phyloP scores from a whole-genome alignment of 2,797 vertebrate species.

The Eospalax fontanierii region DNA sequence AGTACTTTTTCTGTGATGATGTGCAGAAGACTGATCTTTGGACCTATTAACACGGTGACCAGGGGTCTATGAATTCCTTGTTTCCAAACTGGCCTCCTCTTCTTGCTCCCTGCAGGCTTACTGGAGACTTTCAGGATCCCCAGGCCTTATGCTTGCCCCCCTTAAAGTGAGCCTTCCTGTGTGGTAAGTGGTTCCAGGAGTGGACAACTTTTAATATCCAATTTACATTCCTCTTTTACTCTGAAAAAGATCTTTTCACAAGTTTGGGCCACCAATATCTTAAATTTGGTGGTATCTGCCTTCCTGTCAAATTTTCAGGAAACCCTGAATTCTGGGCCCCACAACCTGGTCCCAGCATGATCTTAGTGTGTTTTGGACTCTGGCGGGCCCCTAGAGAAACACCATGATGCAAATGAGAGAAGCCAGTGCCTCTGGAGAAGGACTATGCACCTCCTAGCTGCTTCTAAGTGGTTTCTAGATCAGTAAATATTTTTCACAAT shows the following conservation, averaged over 20 bases:
- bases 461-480: rapidly evolving
- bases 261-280: not conserved
- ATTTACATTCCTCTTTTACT: not conserved
- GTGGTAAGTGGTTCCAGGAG: rapidly evolving
- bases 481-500: not conserved
- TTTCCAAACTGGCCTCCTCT: not conserved
- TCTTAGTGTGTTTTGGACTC: not conserved
- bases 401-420: not conserved
- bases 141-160: not conserved
- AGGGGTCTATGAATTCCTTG: not conserved
- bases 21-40: rapidly evolving
- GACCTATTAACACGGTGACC: too few relatives aligned
- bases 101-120: not conserved
- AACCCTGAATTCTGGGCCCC: too few relatives aligned
- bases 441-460: rapidly evolving
- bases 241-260: not conserved
- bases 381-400: not conserved
- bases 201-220: rapidly evolving
- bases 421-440: rapidly evolving
- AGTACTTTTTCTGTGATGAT: too few relatives aligned
- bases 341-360: not conserved
- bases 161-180: rapidly evolving
- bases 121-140: not conserved
- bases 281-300: not conserved
- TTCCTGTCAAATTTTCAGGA: not conserved